These are phyloP conservation scores for Tricholaema leucomelas DNA, from an alignment of 2,113 vertebrate genomes.

Conservation along the genomic window DNA sequence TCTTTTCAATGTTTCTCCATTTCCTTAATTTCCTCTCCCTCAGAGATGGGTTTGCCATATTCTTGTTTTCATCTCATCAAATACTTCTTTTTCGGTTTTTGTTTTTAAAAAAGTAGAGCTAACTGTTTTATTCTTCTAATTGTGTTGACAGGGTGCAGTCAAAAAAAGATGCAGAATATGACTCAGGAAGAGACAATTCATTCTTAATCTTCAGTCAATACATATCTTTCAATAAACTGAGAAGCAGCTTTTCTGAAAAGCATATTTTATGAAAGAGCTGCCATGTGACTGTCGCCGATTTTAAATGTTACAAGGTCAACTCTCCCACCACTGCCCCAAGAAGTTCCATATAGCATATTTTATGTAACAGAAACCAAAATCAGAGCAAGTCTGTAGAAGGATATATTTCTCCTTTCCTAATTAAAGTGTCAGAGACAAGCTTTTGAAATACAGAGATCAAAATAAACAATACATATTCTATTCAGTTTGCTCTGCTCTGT, in stretches of 20 bases:
- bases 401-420: neutral
- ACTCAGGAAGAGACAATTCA: neutral
- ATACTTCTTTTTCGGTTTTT: neutral
- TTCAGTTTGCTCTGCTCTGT: neutral
- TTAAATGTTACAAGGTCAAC: neutral
- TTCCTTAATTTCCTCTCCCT: neutral
- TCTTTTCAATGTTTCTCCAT: neutral
- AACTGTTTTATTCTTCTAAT: neutral
- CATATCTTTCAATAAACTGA: neutral
- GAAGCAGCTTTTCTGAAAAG: neutral
- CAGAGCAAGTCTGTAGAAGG: neutral
- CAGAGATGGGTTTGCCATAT: neutral
- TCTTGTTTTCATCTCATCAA: neutral
- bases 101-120: neutral
- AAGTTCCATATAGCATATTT: neutral
- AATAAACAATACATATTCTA: neutral
- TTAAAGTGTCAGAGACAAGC: neutral
- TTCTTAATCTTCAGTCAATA: neutral
- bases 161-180: neutral
- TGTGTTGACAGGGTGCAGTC: neutral
- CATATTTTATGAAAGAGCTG: neutral
- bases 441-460: neutral
- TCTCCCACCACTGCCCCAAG: fast-evolving
- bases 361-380: neutral
- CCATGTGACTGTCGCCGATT: neutral